phyloP scores from a whole-genome alignment of 2,797 vertebrate genomes.

The Phoeniculus purpureus region DNA sequence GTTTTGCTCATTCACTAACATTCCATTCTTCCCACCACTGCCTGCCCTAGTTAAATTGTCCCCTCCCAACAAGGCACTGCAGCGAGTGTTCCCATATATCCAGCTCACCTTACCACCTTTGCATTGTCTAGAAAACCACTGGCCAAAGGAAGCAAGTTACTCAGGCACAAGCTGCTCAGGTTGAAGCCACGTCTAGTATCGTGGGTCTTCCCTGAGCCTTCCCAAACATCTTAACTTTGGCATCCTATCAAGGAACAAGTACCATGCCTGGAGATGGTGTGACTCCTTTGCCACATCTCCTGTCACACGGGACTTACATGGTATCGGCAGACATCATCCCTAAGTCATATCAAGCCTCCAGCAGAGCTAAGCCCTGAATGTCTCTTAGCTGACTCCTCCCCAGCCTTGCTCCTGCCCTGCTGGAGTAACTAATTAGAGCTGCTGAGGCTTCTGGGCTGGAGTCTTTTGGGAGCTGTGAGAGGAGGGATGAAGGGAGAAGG shows the following conservation, averaged over 20 bases:
- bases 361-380: not conserved
- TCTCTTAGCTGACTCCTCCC: not conserved
- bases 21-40: not conserved
- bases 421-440: not conserved
- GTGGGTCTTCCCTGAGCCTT: not conserved
- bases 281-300: not conserved
- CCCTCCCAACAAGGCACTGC: not conserved
- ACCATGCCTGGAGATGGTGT: not conserved
- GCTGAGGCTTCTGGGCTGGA: not conserved
- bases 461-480: not conserved
- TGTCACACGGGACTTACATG: not conserved
- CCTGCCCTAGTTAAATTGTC: not conserved
- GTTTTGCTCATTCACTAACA: not conserved
- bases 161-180: not conserved
- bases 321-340: not conserved
- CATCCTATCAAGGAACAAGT: not conserved
- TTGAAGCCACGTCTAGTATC: not conserved
- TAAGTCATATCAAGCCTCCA: not conserved
- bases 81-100: not conserved
- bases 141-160: not conserved
- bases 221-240: not conserved
- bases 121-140: not conserved
- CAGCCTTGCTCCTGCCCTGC: not conserved
- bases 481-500: accelerated
- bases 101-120: not conserved